Conservation (phyloP, 2,888 invertebrate species). For the Epistrophella euchroma region DNA sequence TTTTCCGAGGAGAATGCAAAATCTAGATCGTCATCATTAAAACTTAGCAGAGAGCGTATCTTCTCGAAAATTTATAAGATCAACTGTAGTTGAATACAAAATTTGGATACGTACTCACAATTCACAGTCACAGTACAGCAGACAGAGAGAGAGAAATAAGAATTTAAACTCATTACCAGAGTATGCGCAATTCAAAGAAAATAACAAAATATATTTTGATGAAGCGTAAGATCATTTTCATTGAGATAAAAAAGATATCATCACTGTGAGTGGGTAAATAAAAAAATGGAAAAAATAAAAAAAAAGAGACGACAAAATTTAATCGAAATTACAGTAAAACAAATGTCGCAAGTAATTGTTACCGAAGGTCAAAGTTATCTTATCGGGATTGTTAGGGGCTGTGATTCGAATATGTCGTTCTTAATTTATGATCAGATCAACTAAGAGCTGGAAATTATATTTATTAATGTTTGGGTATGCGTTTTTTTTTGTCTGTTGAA, state of each 20-base stretch:
- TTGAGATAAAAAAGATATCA: constrained; percentile 47
- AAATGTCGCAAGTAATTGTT: constrained; percentile 70
- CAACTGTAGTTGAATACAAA: not conserved
- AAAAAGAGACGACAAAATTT: constrained; percentile 26
- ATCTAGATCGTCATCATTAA: constrained; percentile 25
- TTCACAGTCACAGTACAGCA: not conserved
- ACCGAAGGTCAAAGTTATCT: constrained; percentile 66
- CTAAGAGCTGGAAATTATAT: constrained; percentile 1
- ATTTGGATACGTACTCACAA: constrained; percentile 1
- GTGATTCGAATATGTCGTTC: constrained; percentile 63
- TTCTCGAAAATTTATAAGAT: not conserved
- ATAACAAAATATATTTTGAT: constrained; percentile 20
- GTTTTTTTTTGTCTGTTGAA: not conserved
- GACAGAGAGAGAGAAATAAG: constrained; percentile 9
- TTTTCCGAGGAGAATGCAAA: constrained; percentile 9
- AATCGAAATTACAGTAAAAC: constrained; percentile 64
- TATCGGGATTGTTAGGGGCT: constrained; percentile 39
- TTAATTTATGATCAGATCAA: constrained; percentile 49
- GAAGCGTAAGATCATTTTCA: constrained; percentile 51
- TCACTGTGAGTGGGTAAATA: constrained; percentile 45
- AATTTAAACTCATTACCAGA: constrained; percentile 20
- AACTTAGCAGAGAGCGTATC: constrained; percentile 12
- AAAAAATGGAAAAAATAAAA: not conserved
- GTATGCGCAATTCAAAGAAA: constrained; percentile 36
- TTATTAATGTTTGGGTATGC: constrained; percentile 5